Base-by-base conservation (phyloP, 2,888 invertebrate genomes). In the Drosophila seclusa region DNA sequence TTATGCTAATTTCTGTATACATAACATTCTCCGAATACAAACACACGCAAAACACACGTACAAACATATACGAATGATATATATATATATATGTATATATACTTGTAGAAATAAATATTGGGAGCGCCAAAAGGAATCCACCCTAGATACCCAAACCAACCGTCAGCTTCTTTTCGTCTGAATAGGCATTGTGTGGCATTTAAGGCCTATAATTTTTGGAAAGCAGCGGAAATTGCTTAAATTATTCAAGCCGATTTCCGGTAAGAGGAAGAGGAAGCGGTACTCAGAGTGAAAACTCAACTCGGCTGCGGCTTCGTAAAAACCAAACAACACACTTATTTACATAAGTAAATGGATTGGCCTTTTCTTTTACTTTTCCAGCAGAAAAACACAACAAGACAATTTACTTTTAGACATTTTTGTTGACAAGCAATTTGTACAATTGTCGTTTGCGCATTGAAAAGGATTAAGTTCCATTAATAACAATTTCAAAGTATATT, bases 1-100 rank as follows among this genome's bases (percentile, higher is more conserved):
- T 86, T 87, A 86, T 86, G 85, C 76, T 87, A 86, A 86, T 86
- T 87, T 79, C 70, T 60, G 87, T 76, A 70, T 70, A 73, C 76
- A 72, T 54, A 74, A 76, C 55, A 82, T 78, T 74, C 67, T 52
- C 60, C 65, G 73, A 71, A 83, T 71, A 74, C 24, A 45, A 45
- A 24, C 16, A 16, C 45, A 45, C 45, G 16, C 24, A 16, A 45
- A 24, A 16, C 62, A 73, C 65, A 69, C 55, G 57, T 64, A 54
- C 49, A 72, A 64, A 75, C 50, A 40, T 48, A 31, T 42, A 48
- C 5, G 2, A 5, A 16, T 34, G 1, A 0, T 40, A 18, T n/a
- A 40, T 10, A 40, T 54, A 45, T 32, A 54, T 6, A 11, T 50
- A 13, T 18, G n/a, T 45, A 8, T 16, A 8, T 24, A 45, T 21